Evolutionary conservation across 1,140 invertebrate genomes (phyloP).

Genomic region (Drosophila hydei): DNA sequence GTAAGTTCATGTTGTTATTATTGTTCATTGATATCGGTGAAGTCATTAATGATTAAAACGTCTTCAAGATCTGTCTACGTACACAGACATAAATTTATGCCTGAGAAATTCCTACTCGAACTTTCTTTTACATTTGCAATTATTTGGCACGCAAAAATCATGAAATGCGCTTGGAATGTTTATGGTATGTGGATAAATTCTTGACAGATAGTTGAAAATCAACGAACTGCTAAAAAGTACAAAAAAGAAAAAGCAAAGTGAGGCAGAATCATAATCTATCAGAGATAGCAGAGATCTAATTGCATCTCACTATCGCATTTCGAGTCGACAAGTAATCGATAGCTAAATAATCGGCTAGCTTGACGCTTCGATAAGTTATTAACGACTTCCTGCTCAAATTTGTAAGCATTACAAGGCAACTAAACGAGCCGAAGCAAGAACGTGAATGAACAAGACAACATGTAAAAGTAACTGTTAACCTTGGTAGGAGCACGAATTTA

Average conservation of each 20-base stretch:
- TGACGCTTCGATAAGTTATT: no score
- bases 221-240: neutral
- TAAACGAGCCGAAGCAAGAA: neutral
- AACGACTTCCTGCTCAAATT: no score
- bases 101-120: neutral
- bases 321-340: no score
- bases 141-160: conserved; percentile 6
- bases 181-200: conserved; percentile 10
- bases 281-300: no score
- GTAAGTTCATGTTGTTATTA: neutral
- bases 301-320: no score
- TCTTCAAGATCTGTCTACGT: no score
- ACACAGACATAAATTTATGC: neutral
- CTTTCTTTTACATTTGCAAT: neutral
- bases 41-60: neutral
- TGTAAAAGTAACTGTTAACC: conserved; percentile 2
- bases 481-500: conserved; percentile 4
- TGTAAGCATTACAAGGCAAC: no score
- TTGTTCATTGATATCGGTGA: neutral
- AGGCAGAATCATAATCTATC: neutral
- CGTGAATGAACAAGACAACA: neutral
- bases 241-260: neutral
- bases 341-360: no score
- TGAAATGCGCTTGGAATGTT: neutral
- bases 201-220: neutral